Conservation (phyloP, 2,888 invertebrate genomes). For the Polymixis flavicincta region DNA sequence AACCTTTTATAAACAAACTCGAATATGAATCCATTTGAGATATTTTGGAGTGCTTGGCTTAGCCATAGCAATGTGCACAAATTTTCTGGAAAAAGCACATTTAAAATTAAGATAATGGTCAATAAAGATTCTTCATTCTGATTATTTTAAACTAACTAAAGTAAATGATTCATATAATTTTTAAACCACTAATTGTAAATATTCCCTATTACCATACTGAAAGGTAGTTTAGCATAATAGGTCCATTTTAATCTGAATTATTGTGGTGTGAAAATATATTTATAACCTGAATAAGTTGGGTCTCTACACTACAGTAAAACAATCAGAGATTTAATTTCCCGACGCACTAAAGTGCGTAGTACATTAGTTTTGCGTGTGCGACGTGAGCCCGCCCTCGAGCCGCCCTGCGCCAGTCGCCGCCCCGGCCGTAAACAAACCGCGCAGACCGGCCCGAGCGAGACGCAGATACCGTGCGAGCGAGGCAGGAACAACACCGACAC, state of each 20-base stretch:
- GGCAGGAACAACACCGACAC: slow-evolving; percentile 72
- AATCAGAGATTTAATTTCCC: slow-evolving; percentile 59
- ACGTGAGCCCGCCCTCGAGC: slow-evolving; percentile 83
- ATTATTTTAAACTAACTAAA: too few species aligned
- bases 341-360: slow-evolving; percentile 71
- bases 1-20: not conserved
- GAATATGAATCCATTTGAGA: not conserved
- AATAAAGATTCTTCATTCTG: not conserved
- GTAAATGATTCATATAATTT: not conserved
- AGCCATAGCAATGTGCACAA: not conserved
- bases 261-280: slow-evolving; percentile 13
- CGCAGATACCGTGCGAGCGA: slow-evolving; percentile 75
- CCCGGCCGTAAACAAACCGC: slow-evolving; percentile 72
- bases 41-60: not conserved
- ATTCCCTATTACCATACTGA: slow-evolving; percentile 1
- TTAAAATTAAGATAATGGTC: not conserved
- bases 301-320: slow-evolving; percentile 39
- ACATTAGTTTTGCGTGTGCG: slow-evolving; percentile 84
- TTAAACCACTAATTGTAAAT: not conserved
- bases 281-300: slow-evolving; percentile 10
- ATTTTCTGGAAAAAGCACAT: not conserved
- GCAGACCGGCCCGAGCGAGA: slow-evolving; percentile 74
- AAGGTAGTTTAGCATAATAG: not conserved
- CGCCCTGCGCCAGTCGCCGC: slow-evolving; percentile 83
- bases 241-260: slow-evolving; percentile 7